Conservation (phyloP, 2,113 vertebrate species). For the Semnornis frantzii region DNA sequence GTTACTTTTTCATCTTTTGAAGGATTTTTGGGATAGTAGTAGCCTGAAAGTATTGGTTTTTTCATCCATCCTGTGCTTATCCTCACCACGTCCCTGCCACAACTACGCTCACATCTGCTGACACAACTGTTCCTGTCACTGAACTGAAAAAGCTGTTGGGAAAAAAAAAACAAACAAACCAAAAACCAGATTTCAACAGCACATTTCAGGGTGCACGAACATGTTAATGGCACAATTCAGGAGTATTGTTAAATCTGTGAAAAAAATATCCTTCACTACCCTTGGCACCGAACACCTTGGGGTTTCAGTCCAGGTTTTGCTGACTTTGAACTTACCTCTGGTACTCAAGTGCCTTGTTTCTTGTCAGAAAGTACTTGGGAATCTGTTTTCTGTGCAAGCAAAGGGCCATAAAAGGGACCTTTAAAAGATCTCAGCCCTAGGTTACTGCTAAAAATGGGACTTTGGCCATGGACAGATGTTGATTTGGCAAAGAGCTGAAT, state of each 20-base stretch:
- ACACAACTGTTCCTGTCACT: not conserved
- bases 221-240: not conserved
- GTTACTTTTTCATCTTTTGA: not conserved
- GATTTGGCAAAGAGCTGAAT: not conserved
- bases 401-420: not conserved
- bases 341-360: not conserved
- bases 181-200: not conserved
- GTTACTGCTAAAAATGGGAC: not conserved
- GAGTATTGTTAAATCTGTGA: not conserved
- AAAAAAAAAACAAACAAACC: not conserved
- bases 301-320: not conserved
- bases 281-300: not conserved
- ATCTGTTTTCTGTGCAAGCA: not conserved
- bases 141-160: not conserved
- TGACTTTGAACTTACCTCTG: not conserved
- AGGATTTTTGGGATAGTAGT: not conserved
- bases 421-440: not conserved
- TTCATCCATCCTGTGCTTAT: not conserved
- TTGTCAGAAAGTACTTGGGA: not conserved
- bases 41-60: not conserved
- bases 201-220: not conserved
- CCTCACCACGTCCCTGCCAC: not conserved
- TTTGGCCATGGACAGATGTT: not conserved
- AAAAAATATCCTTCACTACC: not conserved
- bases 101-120: not conserved